phyloP scores from a whole-genome alignment of 2,888 invertebrate species.

The Trichogramma evanescens region DNA sequence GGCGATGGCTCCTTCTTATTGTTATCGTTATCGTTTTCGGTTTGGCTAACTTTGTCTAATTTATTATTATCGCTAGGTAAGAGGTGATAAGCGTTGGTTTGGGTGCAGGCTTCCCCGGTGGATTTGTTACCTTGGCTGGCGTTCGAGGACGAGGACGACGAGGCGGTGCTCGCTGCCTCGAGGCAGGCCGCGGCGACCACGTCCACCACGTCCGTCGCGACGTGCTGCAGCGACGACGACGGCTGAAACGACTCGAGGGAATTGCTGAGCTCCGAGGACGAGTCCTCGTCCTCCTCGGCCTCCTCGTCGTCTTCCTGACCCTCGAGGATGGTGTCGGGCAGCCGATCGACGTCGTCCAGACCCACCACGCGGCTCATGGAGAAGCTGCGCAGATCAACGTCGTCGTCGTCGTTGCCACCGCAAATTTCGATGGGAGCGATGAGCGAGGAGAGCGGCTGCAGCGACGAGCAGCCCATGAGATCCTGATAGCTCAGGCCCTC shows the following conservation, averaged over 20 bases:
- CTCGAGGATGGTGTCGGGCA: slow-evolving; percentile 15
- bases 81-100: not conserved
- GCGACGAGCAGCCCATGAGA: slow-evolving; percentile 12
- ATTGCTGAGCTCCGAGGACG: slow-evolving; percentile 1
- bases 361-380: slow-evolving; percentile 13
- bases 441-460: slow-evolving; percentile 13
- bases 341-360: slow-evolving; percentile 10
- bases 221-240: too few relatives aligned
- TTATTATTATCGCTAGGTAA: not conserved
- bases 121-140: slow-evolving; percentile 5
- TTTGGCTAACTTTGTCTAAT: slow-evolving; percentile 8
- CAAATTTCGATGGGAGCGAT: slow-evolving; percentile 9
- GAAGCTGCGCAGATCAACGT: not conserved
- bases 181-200: too few relatives aligned
- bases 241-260: slow-evolving; percentile 1
- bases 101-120: slow-evolving; percentile 1
- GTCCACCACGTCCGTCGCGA: too few relatives aligned
- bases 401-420: too few relatives aligned
- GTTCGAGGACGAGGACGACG: slow-evolving; percentile 8
- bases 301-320: not conserved
- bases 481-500: slow-evolving; percentile 18
- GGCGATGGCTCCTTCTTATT: not conserved
- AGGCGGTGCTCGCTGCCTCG: not conserved
- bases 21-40: not conserved
- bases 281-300: not conserved